phyloP scores from a whole-genome alignment of 2,797 vertebrate species.

The Gymnoscopelus microlampas region DNA sequence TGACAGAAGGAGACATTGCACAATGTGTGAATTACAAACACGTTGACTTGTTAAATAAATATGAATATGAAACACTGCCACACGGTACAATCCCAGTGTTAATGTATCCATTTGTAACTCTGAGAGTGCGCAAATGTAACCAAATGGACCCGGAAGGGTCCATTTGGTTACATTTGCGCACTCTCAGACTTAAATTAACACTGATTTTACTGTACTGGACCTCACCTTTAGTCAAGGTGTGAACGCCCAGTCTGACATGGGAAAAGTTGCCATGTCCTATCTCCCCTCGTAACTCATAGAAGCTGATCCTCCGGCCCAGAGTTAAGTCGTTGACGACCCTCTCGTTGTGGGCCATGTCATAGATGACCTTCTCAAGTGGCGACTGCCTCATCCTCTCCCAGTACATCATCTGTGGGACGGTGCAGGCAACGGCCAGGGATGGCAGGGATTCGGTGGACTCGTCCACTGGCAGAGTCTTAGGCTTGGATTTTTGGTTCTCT shows the following conservation, averaged over 20 bases:
- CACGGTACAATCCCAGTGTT: too few relatives aligned
- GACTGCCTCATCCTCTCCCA: slow-evolving; percentile 68
- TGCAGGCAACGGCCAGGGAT: not conserved
- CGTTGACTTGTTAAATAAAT: too few relatives aligned
- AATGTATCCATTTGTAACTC: too few relatives aligned
- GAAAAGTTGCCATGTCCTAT: slow-evolving; percentile 84
- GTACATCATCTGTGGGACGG: slow-evolving; percentile 57
- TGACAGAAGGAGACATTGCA: not conserved
- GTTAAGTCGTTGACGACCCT: slow-evolving; percentile 71
- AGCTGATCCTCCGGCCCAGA: slow-evolving; percentile 77
- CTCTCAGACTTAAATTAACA: not conserved
- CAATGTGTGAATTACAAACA: not conserved
- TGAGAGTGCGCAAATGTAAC: too few relatives aligned
- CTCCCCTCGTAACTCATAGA: slow-evolving; percentile 84
- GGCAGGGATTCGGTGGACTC: slow-evolving; percentile 24
- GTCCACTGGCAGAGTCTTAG: slow-evolving; percentile 34
- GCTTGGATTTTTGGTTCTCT: slow-evolving; percentile 56
- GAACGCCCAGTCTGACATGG: slow-evolving; percentile 80
- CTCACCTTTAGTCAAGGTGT: slow-evolving; percentile 82
- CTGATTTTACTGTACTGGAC: not conserved
- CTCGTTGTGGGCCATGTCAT: slow-evolving; percentile 80
- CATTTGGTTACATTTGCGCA: not conserved
- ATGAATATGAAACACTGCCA: too few relatives aligned
- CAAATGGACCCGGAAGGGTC: too few relatives aligned
- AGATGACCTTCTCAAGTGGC: slow-evolving; percentile 76